Evolutionary conservation across 2,113 vertebrate species (phyloP).

Genomic region (Halcyon malimbica): DNA sequence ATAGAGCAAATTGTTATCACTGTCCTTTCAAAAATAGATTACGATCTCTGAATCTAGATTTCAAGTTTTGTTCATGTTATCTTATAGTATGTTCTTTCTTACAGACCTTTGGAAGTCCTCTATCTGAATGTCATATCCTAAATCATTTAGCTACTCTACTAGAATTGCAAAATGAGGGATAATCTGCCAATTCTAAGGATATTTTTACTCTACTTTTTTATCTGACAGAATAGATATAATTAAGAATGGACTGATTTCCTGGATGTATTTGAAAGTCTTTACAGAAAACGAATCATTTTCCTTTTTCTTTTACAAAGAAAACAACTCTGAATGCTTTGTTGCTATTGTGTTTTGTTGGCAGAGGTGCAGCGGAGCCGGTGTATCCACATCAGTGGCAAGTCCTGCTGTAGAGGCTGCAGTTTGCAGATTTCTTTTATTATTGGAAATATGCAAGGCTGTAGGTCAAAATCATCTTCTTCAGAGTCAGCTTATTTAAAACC

Average conservation of each 20-base stretch:
- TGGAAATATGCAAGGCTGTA: background rate
- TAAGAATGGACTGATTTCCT: background rate
- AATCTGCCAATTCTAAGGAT: background rate
- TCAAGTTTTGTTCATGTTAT: background rate
- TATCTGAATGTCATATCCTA: background rate
- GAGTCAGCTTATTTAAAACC: background rate
- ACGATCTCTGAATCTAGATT: background rate
- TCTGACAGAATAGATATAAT: background rate
- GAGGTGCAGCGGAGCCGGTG: background rate
- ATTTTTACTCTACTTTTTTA: background rate
- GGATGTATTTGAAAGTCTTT: background rate
- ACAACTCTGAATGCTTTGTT: background rate
- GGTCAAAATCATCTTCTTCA: background rate
- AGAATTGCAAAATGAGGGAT: background rate
- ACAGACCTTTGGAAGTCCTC: background rate
- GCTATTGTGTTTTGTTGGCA: background rate
- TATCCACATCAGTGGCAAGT: background rate
- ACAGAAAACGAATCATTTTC: background rate
- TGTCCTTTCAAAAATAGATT: background rate
- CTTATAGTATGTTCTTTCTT: background rate
- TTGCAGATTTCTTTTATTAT: background rate
- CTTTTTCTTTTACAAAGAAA: background rate
- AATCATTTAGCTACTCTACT: background rate
- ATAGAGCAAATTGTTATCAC: background rate
- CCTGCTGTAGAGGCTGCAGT: background rate